Base-by-base conservation (phyloP, 2,888 invertebrate genomes). In the Gymnosoma rotundatum region DNA sequence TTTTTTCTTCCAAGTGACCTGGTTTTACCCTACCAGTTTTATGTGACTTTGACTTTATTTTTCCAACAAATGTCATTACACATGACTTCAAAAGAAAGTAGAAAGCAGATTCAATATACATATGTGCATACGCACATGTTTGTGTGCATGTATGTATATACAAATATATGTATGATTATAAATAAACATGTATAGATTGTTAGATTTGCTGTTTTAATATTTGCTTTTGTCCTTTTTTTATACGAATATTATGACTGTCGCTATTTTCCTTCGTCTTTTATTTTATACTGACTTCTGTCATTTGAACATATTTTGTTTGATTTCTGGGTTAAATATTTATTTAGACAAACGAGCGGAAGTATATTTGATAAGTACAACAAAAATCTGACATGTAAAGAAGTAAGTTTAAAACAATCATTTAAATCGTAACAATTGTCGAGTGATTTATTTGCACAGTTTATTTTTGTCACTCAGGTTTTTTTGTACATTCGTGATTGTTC, bases 261-360 rank as follows among this genome's bases (percentile, higher is more conserved):
- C 64, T 78, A 42, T 12, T n/a, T 50, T 50, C 8, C 16, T 14
- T 25, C 9, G 7, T 42, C 10, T 60, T 18, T 14, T 50, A 14
- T 72, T 36, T 12, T n/a, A n/a, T 56, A 50, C 58, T 42, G 56
- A 54, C 69, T 66, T 8, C 66, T 78, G 66, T 78, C 72, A 61
- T 61, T 83, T 64, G 20, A 76, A 63, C 58, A 63, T 82, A 86
- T 87, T 50, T 87, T 89, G 87, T 88, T 88, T 88, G 88, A 86
- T 81, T 86, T 87, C 78, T 87, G 85, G 87, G 87, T 88, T 87
- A 89, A 89, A 89, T 89, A 89, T 90, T 90, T 89, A 86, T 88
- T 82, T 87, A 89, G 89, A 89, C 89, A 89, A 89, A 89, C 89
- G 88, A 89, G 88, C 88, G 89, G 88, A 89, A 88, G 87, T 88